These are phyloP conservation scores for Linurgus olivaceus DNA, from an alignment of 2,797 vertebrate genomes.

Conservation along the genomic window DNA sequence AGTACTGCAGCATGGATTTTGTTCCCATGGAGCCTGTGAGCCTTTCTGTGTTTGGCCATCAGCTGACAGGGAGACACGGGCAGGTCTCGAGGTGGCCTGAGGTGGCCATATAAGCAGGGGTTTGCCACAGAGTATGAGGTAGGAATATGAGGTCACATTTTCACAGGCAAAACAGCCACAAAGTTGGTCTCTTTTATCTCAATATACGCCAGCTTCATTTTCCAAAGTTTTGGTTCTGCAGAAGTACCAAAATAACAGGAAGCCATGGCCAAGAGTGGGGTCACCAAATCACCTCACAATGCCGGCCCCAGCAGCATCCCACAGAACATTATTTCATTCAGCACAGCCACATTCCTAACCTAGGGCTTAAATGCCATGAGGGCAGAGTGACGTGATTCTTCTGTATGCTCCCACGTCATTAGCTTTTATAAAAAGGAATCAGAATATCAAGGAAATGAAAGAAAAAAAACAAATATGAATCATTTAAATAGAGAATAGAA, in stretches of 20 bases:
- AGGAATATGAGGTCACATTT: not conserved
- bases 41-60: not conserved
- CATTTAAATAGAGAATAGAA: not conserved
- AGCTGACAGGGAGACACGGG: not conserved
- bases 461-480: not conserved
- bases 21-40: not conserved
- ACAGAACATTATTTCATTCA: not conserved
- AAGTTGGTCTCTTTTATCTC: not conserved
- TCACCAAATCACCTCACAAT: not conserved
- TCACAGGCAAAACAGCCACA: fast-evolving
- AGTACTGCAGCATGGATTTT: not conserved
- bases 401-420: not conserved
- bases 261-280: not conserved
- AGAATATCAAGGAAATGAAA: not conserved
- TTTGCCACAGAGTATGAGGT: not conserved
- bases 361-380: not conserved
- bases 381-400: not conserved
- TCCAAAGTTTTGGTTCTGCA: not conserved
- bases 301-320: fast-evolving
- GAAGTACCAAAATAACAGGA: not conserved
- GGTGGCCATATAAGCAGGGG: no score
- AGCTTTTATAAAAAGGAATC: not conserved
- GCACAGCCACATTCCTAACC: not conserved
- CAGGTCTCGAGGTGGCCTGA: not conserved
- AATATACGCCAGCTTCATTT: fast-evolving